Base-by-base conservation (phyloP, 2,113 vertebrate genomes). In the Urocynchramus pylzowi region DNA sequence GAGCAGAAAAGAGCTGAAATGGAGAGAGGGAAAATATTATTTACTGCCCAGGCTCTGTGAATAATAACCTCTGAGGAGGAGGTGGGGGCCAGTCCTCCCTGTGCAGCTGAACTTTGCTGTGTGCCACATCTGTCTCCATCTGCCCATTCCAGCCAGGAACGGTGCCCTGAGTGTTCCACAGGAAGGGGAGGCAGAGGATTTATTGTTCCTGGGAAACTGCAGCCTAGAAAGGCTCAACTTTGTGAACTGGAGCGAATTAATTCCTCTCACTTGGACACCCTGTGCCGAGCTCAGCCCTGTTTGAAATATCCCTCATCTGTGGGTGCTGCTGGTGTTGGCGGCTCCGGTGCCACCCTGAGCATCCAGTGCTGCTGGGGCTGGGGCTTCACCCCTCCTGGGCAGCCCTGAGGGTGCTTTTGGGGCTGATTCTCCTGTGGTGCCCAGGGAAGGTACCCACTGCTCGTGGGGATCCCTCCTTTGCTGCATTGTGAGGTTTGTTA, bases 231-330 rank as follows among this genome's bases (percentile, higher is more conserved):
- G 70, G 87, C 63, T 84, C 93, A 19, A 0, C 68, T 90, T 47
- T 2, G 79, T 13, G 79, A 89, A 7, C 73, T 16, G 78, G 18
- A 28, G 61, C 1, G 15, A 75, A 68, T 74, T 4, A 45, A 70
- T 83, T 84, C 42, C 80, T 44, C 67, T 63, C 16, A 2, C 53
- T 50, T 6, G 16, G 80, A 7, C 19, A 2, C 35, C 22, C 41
- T 1, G n/a, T 0, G 3, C 30, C 11, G 1, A 20, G 52, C 35
- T 15, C 74, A 44, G 41, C 35, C 28, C 33, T 0, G 0, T 24
- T 49, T 37, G 13, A 2, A 31, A 7, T 10, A 0, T 9, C 7
- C 19, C 27, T 0, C 0, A 4, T 2, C 37, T 0, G 1, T 1
- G 27, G 8, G 15, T 52, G 86, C 49, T n/a, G 91, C 64, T 45